Evolutionary conservation across 2,113 vertebrate species (phyloP).

Genomic region (Eonycteris spelaea): DNA sequence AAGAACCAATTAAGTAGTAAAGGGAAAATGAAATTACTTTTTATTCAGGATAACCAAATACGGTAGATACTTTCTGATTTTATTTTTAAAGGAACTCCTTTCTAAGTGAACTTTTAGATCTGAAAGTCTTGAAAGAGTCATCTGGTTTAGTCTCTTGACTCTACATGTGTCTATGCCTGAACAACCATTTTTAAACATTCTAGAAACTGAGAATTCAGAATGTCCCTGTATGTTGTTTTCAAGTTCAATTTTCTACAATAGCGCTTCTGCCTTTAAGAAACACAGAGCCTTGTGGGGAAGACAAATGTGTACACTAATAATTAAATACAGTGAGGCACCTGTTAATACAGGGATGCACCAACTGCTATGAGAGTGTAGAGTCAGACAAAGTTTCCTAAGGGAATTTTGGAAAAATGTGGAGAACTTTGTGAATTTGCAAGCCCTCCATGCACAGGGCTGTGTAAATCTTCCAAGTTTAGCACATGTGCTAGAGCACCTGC

Average conservation of each 20-base stretch:
- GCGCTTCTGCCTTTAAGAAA: neutral
- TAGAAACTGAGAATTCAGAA: neutral
- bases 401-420: neutral
- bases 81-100: conserved; percentile 12
- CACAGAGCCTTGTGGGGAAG: neutral
- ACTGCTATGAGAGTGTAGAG: neutral
- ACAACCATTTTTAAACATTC: neutral
- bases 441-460: neutral
- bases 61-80: neutral
- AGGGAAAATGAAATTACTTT: conserved; percentile 68
- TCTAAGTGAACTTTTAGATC: conserved; percentile 23
- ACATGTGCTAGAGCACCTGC: neutral
- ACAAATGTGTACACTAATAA: neutral
- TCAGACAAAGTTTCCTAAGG: neutral
- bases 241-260: neutral
- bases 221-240: neutral
- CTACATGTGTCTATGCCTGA: neutral
- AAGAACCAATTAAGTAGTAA: conserved; percentile 71
- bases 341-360: neutral
- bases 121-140: neutral
- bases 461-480: conserved; percentile 3
- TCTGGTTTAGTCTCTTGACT: neutral
- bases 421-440: neutral
- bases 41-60: conserved; percentile 36
- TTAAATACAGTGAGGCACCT: neutral